Conservation (phyloP, 2,888 invertebrate species). For the Nesidiocoris tenuis region DNA sequence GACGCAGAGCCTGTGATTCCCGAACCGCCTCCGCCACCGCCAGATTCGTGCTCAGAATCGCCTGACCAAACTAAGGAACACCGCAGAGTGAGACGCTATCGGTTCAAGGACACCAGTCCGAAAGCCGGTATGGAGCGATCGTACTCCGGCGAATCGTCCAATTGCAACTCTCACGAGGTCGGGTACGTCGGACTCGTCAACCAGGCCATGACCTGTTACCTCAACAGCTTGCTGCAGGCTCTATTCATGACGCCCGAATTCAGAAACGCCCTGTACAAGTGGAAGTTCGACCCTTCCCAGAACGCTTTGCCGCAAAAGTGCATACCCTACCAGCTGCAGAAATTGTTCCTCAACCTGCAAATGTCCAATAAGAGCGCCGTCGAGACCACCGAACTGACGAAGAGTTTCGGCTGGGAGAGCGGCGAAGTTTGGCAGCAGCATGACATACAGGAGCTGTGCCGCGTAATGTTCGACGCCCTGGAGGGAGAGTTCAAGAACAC, state of each 20-base stretch:
- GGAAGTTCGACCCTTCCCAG: slow-evolving; percentile 68
- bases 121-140: not conserved
- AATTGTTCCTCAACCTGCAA: slow-evolving; percentile 79
- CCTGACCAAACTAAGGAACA: not conserved
- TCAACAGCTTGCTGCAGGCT: slow-evolving; percentile 84
- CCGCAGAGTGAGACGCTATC: not conserved
- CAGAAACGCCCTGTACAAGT: slow-evolving; percentile 80
- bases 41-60: not conserved
- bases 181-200: slow-evolving; percentile 77
- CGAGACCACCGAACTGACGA: slow-evolving; percentile 82
- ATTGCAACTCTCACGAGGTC: not conserved
- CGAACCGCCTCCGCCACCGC: slow-evolving; percentile 1
- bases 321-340: slow-evolving; percentile 83
- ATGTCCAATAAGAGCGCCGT: slow-evolving; percentile 76
- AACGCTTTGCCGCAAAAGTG: slow-evolving; percentile 61
- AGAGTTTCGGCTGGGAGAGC: slow-evolving; percentile 87
- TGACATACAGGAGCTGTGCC: slow-evolving; percentile 85
- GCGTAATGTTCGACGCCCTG: slow-evolving; percentile 87
- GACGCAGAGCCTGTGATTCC: not conserved
- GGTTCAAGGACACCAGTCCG: not conserved
- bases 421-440: slow-evolving; percentile 90
- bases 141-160: not conserved
- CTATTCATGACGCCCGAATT: slow-evolving; percentile 91
- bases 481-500: slow-evolving; percentile 81
- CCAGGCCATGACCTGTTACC: slow-evolving; percentile 90